These are phyloP conservation scores for Mesorhabditis sp. DNA, from an alignment of 2,888 invertebrate genomes.

Conservation along the genomic window DNA sequence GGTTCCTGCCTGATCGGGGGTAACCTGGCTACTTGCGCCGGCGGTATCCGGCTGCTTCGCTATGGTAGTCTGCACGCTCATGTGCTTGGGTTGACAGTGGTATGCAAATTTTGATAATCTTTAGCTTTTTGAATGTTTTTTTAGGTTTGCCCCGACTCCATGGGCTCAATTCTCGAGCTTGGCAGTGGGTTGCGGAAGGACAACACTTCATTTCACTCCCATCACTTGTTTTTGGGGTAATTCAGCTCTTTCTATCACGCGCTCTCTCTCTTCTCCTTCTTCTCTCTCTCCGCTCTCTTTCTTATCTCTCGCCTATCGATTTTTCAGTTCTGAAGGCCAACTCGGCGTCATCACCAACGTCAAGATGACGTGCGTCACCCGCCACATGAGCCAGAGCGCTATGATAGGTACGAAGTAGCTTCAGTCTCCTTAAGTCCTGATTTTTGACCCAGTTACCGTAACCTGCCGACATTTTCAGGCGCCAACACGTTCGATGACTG, in stretches of 20 bases:
- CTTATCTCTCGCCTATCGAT: no score
- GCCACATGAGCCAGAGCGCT: conserved; percentile 79
- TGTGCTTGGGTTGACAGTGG: conserved; percentile 47
- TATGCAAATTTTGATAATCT: conserved; percentile 13
- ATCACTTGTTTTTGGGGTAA: conserved; percentile 86
- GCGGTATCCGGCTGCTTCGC: conserved; percentile 84
- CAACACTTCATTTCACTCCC: conserved; percentile 93
- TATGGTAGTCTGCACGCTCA: conserved; percentile 74
- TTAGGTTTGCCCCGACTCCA: conserved; percentile 73
- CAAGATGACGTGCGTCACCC: conserved; percentile 81
- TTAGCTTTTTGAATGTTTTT: conserved; percentile 26
- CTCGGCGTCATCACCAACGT: conserved; percentile 88
- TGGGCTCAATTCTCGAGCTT: conserved; percentile 78
- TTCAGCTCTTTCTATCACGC: no score
- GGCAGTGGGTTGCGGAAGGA: conserved; percentile 85
- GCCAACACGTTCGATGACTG: conserved; percentile 71
- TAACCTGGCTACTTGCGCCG: conserved; percentile 92
- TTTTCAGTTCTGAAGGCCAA: conserved; percentile 78
- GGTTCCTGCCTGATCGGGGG: conserved; percentile 78
- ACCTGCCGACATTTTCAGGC: conserved; percentile 22
- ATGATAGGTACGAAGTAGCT: conserved; percentile 68
- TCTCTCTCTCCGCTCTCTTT: no score
- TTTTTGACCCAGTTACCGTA: not conserved
- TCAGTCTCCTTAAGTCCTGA: not conserved
- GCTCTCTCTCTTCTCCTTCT: no score